phyloP scores from a whole-genome alignment of 2,113 vertebrate genomes.

The Laticauda laticaudata region DNA sequence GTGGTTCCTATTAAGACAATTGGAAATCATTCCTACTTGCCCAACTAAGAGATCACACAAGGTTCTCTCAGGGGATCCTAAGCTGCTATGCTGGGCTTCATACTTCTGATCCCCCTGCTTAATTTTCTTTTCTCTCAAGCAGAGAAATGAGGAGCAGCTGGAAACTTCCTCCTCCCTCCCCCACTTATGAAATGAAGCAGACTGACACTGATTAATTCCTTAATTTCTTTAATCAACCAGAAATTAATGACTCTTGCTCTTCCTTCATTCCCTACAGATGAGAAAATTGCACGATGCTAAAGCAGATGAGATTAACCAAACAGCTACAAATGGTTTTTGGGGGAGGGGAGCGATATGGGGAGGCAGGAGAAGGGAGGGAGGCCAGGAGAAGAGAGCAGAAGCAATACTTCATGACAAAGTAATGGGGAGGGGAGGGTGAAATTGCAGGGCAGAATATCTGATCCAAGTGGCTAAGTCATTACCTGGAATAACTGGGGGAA shows the following conservation, averaged over 20 bases:
- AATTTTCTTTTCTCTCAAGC: not conserved
- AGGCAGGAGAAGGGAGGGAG: not conserved
- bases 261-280: constrained; percentile 12
- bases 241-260: constrained; percentile 24
- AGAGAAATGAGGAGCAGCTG: not conserved
- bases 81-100: not conserved
- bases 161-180: not conserved
- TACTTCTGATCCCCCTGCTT: not conserved
- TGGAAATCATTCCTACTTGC: not conserved
- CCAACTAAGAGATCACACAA: not conserved
- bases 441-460: not conserved
- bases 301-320: constrained; percentile 16
- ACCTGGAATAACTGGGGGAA: not conserved
- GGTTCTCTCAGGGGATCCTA: not conserved
- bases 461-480: not conserved
- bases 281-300: constrained; percentile 2
- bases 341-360: no score
- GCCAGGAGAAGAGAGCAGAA: not conserved
- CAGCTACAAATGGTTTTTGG: not conserved
- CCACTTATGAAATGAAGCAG: constrained; percentile 13
- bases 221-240: constrained; percentile 23
- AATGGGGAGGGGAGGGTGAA: not conserved
- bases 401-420: not conserved
- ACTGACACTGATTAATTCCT: constrained; percentile 26
- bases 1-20: not conserved